Base-by-base conservation (phyloP, 1,140 invertebrate genomes). In the Euborellia annulipes region DNA sequence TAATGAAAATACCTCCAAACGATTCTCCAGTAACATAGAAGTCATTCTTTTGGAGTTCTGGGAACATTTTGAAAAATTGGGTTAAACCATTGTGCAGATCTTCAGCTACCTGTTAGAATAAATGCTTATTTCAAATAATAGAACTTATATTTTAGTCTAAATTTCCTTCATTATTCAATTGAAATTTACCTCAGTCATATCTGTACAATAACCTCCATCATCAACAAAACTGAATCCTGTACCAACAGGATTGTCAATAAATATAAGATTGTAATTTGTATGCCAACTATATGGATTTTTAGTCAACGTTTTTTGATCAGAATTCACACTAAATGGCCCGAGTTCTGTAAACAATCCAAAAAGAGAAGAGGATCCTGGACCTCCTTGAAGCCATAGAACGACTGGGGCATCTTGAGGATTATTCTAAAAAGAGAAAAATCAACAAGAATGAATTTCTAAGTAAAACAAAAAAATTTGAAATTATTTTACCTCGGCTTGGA, bases 351-450 rank as follows among this genome's bases (percentile, higher is more conserved):
- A 85, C 2, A 85, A 60, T 0, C 78, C 81, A 52, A 79, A 79
- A 6, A 85, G 54, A 0, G 79, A 82, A 0, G 72, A 66, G 0
- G 73, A 72, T 2, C 82, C 82, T 1, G 81, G 82, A 0, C 83
- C 76, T 34, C 82, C 82, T 65, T 85, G 78, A 9, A 85, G 64
- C 82, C 82, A 85, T 14, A 85, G 54, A 3, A 83, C 49, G 3
- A 85, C 68, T 8, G 82, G 82, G 3, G 71, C 70, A 19, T 58
- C 59, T 30, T 58, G 4, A 27, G 23, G 23, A 11, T 27, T 11
- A 27, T 27, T 27, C 23, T 27, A 27, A 11, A 27, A 11, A 27
- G 23, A 27, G 11, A 27, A 4, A 27, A 27, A 6, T 27, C 23
- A n/a, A n/a, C n/a, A n/a, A n/a, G n/a, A n/a, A n/a, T n/a, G n/a